A percentile compares a stretch with the other conserved stretches of the same genome.
Conservation (phyloP, 2,888 invertebrate genomes). For the Drosophila macrospina region DNA sequence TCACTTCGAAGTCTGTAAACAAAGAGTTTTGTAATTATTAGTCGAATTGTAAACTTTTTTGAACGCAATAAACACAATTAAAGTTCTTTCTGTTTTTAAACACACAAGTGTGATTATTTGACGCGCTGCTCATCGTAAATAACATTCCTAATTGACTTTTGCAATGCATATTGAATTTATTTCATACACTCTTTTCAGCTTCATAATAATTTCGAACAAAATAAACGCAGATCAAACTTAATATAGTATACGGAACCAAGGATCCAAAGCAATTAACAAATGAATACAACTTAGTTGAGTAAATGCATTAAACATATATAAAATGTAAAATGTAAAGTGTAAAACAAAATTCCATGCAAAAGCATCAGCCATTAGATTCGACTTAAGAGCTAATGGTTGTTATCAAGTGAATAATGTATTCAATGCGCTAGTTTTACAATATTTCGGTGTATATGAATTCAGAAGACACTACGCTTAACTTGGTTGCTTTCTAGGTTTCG, state of each 20-base stretch:
- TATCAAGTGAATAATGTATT: constrained; percentile 40
- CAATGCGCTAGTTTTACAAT: constrained; percentile 47
- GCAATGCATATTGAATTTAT: constrained; percentile 44
- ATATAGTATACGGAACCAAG: constrained; percentile 23
- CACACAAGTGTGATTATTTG: neutral
- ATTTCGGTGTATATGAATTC: constrained; percentile 34
- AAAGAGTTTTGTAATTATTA: constrained; percentile 68
- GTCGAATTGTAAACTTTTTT: constrained; percentile 77
- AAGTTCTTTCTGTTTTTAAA: constrained; percentile 54
- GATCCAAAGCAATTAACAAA: constrained; percentile 29
- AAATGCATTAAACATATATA: constrained; percentile 36
- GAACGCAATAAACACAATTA: constrained; percentile 63
- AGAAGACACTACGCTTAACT: constrained; percentile 71
- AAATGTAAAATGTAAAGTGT: too few species aligned
- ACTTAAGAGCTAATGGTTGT: constrained; percentile 59
- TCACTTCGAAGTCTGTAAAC: constrained; percentile 48
- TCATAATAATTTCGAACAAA: constrained; percentile 19
- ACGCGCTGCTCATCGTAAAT: neutral
- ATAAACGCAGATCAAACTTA: constrained; percentile 17
- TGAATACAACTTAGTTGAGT: constrained; percentile 29
- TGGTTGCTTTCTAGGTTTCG: constrained; percentile 28
- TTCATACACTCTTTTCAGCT: constrained; percentile 25
- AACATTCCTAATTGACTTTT: neutral
- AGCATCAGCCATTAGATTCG: constrained; percentile 36
- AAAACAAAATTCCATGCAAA: constrained; percentile 31